Percentiles rank a stretch among this genome's conserved stretches.
phyloP scores from a whole-genome alignment of 2,113 vertebrate genomes.

The Tapirus terrestris region DNA sequence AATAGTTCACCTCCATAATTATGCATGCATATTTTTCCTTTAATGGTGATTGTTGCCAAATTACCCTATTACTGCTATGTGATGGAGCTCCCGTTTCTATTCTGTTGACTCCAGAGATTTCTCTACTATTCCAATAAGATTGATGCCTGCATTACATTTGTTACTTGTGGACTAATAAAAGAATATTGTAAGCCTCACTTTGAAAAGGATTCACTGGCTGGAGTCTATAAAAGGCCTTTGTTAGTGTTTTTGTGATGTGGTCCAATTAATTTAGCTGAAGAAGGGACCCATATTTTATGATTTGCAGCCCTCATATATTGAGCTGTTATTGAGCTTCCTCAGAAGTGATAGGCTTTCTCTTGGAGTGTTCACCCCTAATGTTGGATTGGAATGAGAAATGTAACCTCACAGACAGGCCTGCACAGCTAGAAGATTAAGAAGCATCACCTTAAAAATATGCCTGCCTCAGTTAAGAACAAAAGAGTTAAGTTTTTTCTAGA shows the following conservation, averaged over 20 bases:
- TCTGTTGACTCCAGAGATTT: constrained; percentile 41
- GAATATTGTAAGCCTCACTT: constrained; percentile 27
- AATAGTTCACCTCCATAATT: not conserved
- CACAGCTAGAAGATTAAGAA: not conserved
- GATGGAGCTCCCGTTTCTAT: not conserved
- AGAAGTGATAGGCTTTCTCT: not conserved
- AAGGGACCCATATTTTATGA: constrained; percentile 40
- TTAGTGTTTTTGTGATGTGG: constrained; percentile 9
- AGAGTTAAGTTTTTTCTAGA: not conserved
- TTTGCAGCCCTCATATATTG: not conserved
- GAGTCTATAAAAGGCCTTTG: constrained; percentile 57
- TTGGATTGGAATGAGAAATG: not conserved
- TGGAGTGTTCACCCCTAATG: not conserved
- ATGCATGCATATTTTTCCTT: not conserved
- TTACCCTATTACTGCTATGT: not conserved
- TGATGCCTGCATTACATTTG: constrained; percentile 25
- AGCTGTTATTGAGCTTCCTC: not conserved
- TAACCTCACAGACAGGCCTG: not conserved
- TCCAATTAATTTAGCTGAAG: constrained; percentile 41
- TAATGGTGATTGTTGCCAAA: not conserved
- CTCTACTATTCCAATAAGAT: not conserved
- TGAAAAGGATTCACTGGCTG: constrained; percentile 15
- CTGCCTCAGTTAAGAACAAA: not conserved
- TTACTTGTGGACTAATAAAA: constrained; percentile 50
- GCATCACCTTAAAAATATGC: not conserved